Evolutionary conservation across 2,113 vertebrate species (phyloP).

Genomic region (Bubo bubo): DNA sequence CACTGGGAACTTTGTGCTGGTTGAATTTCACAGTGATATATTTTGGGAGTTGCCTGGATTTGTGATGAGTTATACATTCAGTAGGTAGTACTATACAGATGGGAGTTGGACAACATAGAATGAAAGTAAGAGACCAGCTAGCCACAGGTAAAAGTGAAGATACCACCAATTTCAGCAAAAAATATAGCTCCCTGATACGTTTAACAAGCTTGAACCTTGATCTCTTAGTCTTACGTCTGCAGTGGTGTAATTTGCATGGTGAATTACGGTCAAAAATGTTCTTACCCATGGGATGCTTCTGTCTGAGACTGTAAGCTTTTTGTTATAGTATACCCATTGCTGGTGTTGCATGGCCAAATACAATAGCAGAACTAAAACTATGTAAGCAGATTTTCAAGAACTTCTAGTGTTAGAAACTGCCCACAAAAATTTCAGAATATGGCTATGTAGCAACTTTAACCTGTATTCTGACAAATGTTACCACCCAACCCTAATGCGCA

Average conservation of each 20-base stretch:
- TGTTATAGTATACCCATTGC: not conserved
- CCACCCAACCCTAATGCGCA: not conserved
- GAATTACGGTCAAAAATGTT: not conserved
- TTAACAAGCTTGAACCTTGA: not conserved
- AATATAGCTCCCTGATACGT: not conserved
- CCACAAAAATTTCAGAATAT: not conserved
- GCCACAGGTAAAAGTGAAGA: not conserved
- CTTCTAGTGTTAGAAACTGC: not conserved
- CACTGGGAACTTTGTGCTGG: constrained; percentile 55
- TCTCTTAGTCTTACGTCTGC: not conserved
- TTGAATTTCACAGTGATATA: constrained; percentile 68
- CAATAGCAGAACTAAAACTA: not conserved
- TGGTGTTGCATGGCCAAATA: not conserved
- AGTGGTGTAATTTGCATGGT: not conserved
- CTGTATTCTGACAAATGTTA: not conserved
- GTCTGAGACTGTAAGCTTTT: not conserved
- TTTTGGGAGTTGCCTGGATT: constrained; percentile 56
- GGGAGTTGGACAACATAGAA: not conserved
- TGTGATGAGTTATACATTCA: constrained; percentile 42
- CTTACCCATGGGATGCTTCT: not conserved
- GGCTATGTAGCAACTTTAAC: not conserved
- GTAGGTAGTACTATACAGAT: not conserved
- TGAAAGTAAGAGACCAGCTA: not conserved
- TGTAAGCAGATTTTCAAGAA: not conserved
- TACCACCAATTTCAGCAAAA: not conserved